Percentiles rank a stretch among this genome's conserved stretches.
These are phyloP conservation scores for Poecilus cupreus DNA, from an alignment of 2,888 invertebrate genomes.

Conservation along the genomic window DNA sequence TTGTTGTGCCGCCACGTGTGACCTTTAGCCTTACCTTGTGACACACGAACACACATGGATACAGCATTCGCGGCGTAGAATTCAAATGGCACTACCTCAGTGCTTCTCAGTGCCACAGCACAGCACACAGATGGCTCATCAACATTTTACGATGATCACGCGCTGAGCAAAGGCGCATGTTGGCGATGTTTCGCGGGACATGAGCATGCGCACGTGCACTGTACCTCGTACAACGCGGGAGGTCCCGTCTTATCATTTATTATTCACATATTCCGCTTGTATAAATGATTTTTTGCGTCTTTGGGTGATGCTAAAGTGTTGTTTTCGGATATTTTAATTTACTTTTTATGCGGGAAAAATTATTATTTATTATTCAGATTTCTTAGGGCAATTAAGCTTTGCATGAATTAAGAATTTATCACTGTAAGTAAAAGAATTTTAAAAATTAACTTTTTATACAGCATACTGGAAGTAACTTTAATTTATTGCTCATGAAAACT, in stretches of 20 bases:
- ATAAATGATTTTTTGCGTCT: neutral
- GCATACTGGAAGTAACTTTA: too few species aligned
- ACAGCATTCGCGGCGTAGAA: too few species aligned
- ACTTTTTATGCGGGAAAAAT: neutral
- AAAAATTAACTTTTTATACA: neutral
- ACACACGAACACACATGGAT: neutral
- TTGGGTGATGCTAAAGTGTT: conserved; percentile 6
- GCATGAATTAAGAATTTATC: conserved; percentile 8
- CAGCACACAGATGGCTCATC: neutral
- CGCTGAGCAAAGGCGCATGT: neutral
- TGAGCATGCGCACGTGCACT: conserved; percentile 1
- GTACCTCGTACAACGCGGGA: conserved; percentile 17
- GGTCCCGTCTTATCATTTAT: conserved; percentile 41
- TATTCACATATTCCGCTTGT: conserved; percentile 29
- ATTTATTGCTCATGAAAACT: too few species aligned
- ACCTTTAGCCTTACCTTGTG: conserved; percentile 43
- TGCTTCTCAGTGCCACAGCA: too few species aligned
- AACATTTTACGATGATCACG: neutral
- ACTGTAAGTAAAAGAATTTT: neutral
- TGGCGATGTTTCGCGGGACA: conserved; percentile 1
- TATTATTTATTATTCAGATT: conserved; percentile 8
- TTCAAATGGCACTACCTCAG: too few species aligned
- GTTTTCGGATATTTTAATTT: conserved; percentile 20
- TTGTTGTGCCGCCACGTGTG: conserved; percentile 46
- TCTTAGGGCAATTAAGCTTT: neutral